These are phyloP conservation scores for Micrastur ruficollis DNA, from an alignment of 2,797 vertebrate species.

Conservation along the genomic window DNA sequence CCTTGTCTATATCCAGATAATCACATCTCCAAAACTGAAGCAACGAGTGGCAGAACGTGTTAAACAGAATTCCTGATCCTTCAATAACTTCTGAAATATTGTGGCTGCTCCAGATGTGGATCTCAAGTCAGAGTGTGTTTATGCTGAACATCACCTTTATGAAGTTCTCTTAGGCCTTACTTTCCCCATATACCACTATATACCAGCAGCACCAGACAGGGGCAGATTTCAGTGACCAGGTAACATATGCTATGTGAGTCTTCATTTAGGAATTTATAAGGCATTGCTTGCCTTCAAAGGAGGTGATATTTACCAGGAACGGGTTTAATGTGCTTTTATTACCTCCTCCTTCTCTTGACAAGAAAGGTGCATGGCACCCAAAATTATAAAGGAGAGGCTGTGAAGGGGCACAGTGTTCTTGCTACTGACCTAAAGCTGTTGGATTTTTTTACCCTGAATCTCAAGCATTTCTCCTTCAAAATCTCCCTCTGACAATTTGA, in stretches of 20 bases:
- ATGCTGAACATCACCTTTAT: neutral
- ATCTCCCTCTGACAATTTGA: neutral
- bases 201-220: neutral
- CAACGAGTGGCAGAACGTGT: neutral
- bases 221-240: neutral
- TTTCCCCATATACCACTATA: neutral
- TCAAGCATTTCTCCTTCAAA: neutral
- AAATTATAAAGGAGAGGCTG: neutral
- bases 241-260: neutral
- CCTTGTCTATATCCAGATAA: neutral
- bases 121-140: neutral
- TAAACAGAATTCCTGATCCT: neutral
- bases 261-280: constrained; percentile 38
- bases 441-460: neutral
- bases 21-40: neutral
- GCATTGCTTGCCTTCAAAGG: neutral
- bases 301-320: constrained; percentile 1
- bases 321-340: neutral
- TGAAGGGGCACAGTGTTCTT: neutral
- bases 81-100: neutral
- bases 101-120: neutral
- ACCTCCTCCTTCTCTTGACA: neutral
- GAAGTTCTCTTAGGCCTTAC: neutral
- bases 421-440: neutral
- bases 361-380: neutral